These are phyloP conservation scores for Dinothrombium tinctorium DNA, from an alignment of 1,140 invertebrate species.

Conservation along the genomic window DNA sequence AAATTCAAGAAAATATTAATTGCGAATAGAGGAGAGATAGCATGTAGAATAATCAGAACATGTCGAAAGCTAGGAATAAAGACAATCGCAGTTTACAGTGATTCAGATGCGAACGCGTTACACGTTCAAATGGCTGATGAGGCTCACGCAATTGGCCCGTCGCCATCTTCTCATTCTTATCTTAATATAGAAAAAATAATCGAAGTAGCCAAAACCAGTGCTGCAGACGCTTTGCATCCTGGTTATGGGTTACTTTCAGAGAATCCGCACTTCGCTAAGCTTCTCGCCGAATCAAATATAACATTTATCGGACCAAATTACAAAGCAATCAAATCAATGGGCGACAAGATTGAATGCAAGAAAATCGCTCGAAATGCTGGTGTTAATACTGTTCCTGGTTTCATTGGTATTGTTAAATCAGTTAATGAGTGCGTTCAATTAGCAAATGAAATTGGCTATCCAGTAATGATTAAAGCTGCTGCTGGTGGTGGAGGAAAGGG, in stretches of 20 bases:
- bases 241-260: constrained; percentile 83
- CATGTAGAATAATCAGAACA: constrained; percentile 68
- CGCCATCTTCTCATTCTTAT: constrained; percentile 66
- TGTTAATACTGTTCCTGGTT: constrained; percentile 77
- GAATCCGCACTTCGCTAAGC: constrained; percentile 66
- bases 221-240: constrained; percentile 70
- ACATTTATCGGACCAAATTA: constrained; percentile 84
- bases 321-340: constrained; percentile 87
- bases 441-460: constrained; percentile 68
- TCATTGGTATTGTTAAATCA: constrained; percentile 74
- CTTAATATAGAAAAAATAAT: constrained; percentile 59
- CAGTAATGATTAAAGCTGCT: constrained; percentile 95
- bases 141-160: constrained; percentile 46
- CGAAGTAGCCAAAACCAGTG: constrained; percentile 47
- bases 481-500: constrained; percentile 90
- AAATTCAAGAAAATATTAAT: constrained; percentile 54
- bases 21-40: constrained; percentile 93
- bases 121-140: constrained; percentile 26
- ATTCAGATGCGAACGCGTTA: constrained; percentile 45
- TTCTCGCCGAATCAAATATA: constrained; percentile 44
- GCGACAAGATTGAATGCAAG: constrained; percentile 94
- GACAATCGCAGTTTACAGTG: constrained; percentile 85
- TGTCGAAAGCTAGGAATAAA: constrained; percentile 66
- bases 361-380: constrained; percentile 71
- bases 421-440: constrained; percentile 40